Evolutionary conservation across 2,797 vertebrate species (phyloP), one percentile per base, ranked within the genome.

Genomic region (Phataginus tricuspis): DNA sequence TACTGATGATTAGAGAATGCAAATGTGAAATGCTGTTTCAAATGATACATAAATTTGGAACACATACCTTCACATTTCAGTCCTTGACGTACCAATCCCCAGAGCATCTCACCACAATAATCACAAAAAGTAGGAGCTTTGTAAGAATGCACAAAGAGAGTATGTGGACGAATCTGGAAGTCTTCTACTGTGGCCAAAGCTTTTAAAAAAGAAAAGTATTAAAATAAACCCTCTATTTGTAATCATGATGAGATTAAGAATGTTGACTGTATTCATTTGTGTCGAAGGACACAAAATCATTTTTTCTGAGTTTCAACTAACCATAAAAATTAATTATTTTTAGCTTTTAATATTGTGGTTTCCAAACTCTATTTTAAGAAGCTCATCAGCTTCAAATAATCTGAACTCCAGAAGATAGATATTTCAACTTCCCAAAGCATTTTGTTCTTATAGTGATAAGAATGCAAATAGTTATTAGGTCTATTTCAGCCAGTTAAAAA

Each of bases 81-180:
- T 77, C 99, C 99, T 97, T 99, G 99, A 74, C 99, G 99, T 97
- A 99, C 99, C 85, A 99, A 99, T 97, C 99, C 99, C 99, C 99
- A 99, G 66, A 99, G 99, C 99, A 99, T 99, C 98, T 99, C 99
- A 96, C 99, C 99, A 10, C 99, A 99, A 99, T 99, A 99, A 98
- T 99, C 99, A 93, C 99, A 99, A 98, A 99, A 99, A 95, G 99
- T 99, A 97, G 99, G 99, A 95, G 99, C 99, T 98, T 99, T 99
- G 98, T 99, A 99, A 97, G 99, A 99, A 99, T 99, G 99, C 94
- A 99, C 99, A 63, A 99, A 99, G 77, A 99, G 99, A 94, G 99
- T 99, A 98, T 99, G 99, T 97, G 99, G 99, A 97, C 99, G 99
- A 97, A 99, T 99, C 99, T 99, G 99, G 99, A 99, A 99, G 97